These are phyloP conservation scores for Drosophila bocqueti DNA, from an alignment of 1,140 invertebrate genomes.

Conservation along the genomic window DNA sequence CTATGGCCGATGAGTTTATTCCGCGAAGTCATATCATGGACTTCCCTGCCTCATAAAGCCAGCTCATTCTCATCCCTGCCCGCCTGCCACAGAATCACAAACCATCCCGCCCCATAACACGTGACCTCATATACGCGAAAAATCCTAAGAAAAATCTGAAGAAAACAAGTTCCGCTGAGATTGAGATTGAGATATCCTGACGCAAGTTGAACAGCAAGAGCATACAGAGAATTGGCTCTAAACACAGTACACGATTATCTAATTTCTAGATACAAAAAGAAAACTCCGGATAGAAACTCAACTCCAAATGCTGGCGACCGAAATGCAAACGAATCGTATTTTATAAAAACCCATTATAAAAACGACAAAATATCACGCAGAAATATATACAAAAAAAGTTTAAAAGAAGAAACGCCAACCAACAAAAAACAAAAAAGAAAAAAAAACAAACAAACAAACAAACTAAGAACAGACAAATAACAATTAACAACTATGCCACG, in stretches of 20 bases:
- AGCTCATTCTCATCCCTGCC: conserved; percentile 13
- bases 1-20: conserved; percentile 92
- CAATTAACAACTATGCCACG: conserved; percentile 52
- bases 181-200: conserved; percentile 41
- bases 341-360: conserved; percentile 36
- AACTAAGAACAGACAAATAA: conserved; percentile 46
- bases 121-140: conserved; percentile 58
- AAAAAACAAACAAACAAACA: conserved; percentile 10
- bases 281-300: conserved; percentile 29
- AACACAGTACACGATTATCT: conserved; percentile 27
- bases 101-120: conserved; percentile 50
- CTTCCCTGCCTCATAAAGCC: conserved; percentile 70
- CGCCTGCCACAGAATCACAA: conserved; percentile 36
- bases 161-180: conserved; percentile 42
- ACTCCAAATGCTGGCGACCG: conserved; percentile 56
- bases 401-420: conserved; percentile 24
- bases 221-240: conserved; percentile 37
- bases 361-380: conserved; percentile 29
- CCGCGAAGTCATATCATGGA: conserved; percentile 85
- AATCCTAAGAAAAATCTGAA: conserved; percentile 43
- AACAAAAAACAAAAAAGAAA: conserved; percentile 6
- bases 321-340: conserved; percentile 74
- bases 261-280: conserved; percentile 25
- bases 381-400: conserved; percentile 39
- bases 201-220: conserved; percentile 31